These are phyloP conservation scores for Macrotis lagotis DNA, from an alignment of 2,113 vertebrate genomes.

Conservation along the genomic window DNA sequence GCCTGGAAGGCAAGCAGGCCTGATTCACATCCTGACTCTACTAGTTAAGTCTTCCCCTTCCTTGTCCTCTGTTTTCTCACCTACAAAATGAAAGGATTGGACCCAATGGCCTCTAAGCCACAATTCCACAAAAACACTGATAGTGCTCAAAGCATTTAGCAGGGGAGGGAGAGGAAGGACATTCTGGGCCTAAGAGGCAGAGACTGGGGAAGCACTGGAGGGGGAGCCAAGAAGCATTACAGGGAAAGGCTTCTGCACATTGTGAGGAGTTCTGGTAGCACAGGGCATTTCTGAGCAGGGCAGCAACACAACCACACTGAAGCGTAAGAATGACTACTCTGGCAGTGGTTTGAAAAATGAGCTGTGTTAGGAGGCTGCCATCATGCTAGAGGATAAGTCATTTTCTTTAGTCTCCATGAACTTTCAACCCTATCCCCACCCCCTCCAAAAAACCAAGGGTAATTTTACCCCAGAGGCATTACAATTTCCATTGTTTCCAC, in stretches of 20 bases:
- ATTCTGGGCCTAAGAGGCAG: no score
- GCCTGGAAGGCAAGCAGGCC: not conserved
- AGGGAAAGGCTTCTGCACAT: not conserved
- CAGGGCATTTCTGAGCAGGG: not conserved
- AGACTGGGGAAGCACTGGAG: not conserved
- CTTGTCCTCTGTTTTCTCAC: not conserved
- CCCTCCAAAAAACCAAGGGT: not conserved
- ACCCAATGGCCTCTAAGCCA: not conserved
- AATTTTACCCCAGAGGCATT: not conserved
- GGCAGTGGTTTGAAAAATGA: not conserved
- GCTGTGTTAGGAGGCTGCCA: not conserved
- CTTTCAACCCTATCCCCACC: not conserved
- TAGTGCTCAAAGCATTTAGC: not conserved
- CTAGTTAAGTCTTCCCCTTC: not conserved
- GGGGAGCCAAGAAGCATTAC: not conserved
- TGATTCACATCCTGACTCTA: not conserved
- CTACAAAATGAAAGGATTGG: conserved; percentile 9
- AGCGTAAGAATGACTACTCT: not conserved
- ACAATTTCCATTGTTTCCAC: not conserved
- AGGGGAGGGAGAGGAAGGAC: not conserved
- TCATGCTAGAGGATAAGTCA: not conserved
- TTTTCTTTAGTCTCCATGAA: not conserved
- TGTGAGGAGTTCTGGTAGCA: not conserved
- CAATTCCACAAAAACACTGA: not conserved
- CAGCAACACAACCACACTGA: not conserved